Percentiles rank a stretch among this genome's conserved stretches.
Evolutionary conservation across 2,888 invertebrate genomes (phyloP).

Genomic region (Diadegma fenestrale): DNA sequence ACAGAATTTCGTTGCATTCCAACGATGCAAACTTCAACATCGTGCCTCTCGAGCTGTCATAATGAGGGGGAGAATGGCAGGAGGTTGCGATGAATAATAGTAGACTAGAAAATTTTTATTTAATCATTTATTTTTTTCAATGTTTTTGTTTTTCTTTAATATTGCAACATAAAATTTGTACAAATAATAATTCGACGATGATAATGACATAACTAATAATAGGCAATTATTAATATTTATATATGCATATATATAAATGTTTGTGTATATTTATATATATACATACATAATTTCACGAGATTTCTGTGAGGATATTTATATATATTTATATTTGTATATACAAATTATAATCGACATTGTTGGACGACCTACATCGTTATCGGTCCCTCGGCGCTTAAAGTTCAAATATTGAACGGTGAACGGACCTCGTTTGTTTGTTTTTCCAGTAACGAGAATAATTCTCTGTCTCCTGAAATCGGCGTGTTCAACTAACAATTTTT

Average conservation of each 20-base stretch:
- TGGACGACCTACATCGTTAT: conserved; percentile 67
- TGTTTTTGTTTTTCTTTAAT: conserved; percentile 74
- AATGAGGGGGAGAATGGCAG: neutral
- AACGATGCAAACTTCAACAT: no score
- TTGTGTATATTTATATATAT: conserved; percentile 56
- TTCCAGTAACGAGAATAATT: conserved; percentile 51
- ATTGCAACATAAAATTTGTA: conserved; percentile 85
- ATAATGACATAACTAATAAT: conserved; percentile 79
- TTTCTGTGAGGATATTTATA: conserved; percentile 44
- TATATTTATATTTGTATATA: conserved; percentile 70
- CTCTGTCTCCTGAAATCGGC: conserved; percentile 55
- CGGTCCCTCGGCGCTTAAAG: conserved; percentile 70
- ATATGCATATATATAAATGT: conserved; percentile 66
- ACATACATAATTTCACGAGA: conserved; percentile 73
- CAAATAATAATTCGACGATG: conserved; percentile 81
- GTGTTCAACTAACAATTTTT: conserved; percentile 35
- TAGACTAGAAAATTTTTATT: conserved; percentile 74
- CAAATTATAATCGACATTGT: conserved; percentile 74
- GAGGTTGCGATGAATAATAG: neutral
- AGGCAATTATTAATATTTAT: conserved; percentile 78
- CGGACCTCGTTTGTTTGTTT: conserved; percentile 61
- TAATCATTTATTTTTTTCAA: conserved; percentile 76
- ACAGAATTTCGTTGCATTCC: no score
- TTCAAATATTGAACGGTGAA: conserved; percentile 80
- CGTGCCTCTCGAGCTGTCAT: no score